Conservation (phyloP, 2,888 invertebrate genomes). For the Torymus auratus region DNA sequence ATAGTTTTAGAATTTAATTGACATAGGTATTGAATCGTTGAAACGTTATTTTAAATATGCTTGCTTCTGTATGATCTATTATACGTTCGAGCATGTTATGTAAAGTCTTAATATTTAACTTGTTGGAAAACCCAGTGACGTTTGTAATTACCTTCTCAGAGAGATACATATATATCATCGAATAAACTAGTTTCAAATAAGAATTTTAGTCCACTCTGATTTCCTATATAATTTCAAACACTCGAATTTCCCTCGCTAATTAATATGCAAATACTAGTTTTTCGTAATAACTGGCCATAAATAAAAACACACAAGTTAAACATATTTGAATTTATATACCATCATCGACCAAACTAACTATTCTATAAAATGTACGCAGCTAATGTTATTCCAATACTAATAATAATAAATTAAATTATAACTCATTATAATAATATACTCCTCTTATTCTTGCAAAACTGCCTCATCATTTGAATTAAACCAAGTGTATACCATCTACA, state of each 20-base stretch:
- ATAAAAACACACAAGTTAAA: neutral
- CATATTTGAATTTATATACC: too few relatives aligned
- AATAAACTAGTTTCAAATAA: constrained; percentile 38
- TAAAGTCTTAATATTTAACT: constrained; percentile 10
- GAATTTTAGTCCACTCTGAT: constrained; percentile 22
- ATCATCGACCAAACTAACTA: too few relatives aligned
- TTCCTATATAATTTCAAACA: constrained; percentile 25
- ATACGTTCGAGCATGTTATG: neutral
- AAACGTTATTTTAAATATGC: too few relatives aligned
- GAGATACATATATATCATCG: constrained; percentile 17
- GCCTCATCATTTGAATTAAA: too few relatives aligned
- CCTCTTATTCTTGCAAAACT: too few relatives aligned
- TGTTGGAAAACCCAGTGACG: neutral
- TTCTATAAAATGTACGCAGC: too few relatives aligned
- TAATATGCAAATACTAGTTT: constrained; percentile 9
- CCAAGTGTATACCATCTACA: too few relatives aligned
- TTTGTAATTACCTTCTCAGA: constrained; percentile 6
- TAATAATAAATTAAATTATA: too few relatives aligned
- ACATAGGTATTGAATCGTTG: too few relatives aligned
- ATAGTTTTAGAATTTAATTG: too few relatives aligned
- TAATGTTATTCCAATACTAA: too few relatives aligned
- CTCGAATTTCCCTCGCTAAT: constrained; percentile 1
- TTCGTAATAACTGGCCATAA: neutral
- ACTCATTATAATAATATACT: too few relatives aligned
- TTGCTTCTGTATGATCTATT: neutral